Evolutionary conservation across 2,797 vertebrate genomes (phyloP).

Genomic region (Tokudaia tokunoshimensis): DNA sequence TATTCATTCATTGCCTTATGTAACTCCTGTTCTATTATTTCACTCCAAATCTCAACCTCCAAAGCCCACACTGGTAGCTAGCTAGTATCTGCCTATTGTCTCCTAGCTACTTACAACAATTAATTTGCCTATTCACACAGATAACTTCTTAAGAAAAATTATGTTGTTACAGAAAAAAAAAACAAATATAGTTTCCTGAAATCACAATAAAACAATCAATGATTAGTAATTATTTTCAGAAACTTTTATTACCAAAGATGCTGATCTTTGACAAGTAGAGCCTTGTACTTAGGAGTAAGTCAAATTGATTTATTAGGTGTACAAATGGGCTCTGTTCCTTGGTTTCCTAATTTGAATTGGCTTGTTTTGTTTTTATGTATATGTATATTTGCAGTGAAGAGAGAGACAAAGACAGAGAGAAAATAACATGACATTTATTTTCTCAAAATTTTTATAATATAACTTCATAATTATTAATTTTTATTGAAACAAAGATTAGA

Average conservation of each 20-base stretch:
- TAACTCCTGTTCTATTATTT: background rate
- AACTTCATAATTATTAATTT: slow-evolving; percentile 85
- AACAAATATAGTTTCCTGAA: background rate
- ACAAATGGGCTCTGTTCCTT: background rate
- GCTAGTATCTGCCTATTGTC: background rate
- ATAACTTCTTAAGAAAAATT: background rate
- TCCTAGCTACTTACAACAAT: background rate
- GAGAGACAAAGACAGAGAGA: background rate
- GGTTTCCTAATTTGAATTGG: no score
- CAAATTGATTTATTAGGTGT: background rate
- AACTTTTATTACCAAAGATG: background rate
- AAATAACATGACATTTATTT: slow-evolving; percentile 81
- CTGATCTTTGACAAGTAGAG: background rate
- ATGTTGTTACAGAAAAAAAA: slow-evolving; percentile 13
- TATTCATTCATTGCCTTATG: background rate
- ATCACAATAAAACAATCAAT: background rate
- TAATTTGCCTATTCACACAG: background rate
- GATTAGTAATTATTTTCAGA: background rate
- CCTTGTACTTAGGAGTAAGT: background rate
- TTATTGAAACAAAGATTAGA: slow-evolving; percentile 86
- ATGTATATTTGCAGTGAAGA: background rate
- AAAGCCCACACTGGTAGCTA: background rate
- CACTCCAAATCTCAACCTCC: background rate
- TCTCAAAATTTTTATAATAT: slow-evolving; percentile 85
- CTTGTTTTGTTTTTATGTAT: background rate